Evolutionary conservation across 2,113 vertebrate genomes (phyloP), one percentile per base, ranked within the genome.

Genomic region (Archilochus colubris): DNA sequence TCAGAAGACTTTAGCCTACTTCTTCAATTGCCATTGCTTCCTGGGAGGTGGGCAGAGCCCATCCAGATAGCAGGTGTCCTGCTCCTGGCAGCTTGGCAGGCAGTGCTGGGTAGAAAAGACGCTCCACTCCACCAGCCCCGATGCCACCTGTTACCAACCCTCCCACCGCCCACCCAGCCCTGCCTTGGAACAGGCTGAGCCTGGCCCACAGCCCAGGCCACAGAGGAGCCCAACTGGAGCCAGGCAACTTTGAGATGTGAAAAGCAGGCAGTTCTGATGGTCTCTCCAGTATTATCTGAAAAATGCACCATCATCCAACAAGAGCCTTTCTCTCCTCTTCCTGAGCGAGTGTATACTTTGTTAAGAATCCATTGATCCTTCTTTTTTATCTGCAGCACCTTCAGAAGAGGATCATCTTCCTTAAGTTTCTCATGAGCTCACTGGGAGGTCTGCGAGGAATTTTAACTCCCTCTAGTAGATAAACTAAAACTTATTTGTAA

Each of bases 101-200:
- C 79, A 70, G 53, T 3, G 4, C 91, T 1, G 0, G 2, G 1
- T 30, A 79, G 82, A 96, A 89, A 93, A 89, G 64, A 38, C 44
- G 0, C 73, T 93, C 77, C 86, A 66, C 66, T 88, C 63, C 68
- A 69, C 16, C 93, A 94, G 68, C 57, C 72, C 55, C 0, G 1
- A 16, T 43, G 76, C 85, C 91, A 93, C 85, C 79, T 93, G 93
- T 77, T 96, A 75, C 75, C 88, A 95, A 27, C 33, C 40, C 50
- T 93, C 76, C 79, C 0, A 0, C 86, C 61, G 0, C 93, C 89
- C 48, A 91, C 85, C 67, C 69, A 78, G 69, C 57, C 66, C 64
- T 70, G 81, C 74, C 23, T 3, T 6, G 1, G 89, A 94, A 94
- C 85, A 91, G 76, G 48, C 82, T 91, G 91, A 96, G 89, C 89